Base-by-base conservation (phyloP, 2,113 vertebrate species). In the Triplophysa siluroides region DNA sequence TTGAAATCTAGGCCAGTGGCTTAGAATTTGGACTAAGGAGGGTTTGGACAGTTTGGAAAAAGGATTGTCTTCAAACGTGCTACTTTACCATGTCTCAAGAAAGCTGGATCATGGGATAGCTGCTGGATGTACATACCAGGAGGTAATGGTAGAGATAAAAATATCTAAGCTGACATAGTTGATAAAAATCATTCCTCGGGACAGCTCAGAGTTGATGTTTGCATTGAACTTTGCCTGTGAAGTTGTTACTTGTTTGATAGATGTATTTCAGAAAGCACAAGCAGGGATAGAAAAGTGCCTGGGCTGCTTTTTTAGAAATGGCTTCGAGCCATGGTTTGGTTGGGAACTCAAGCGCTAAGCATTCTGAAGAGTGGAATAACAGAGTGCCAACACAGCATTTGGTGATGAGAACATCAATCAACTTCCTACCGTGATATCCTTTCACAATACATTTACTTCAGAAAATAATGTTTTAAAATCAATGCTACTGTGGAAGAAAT, bases 381-480 rank as follows among this genome's bases (percentile, higher is more conserved):
- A 88, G 41, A 29, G 86, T 85, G 83, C 81, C 85, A 89, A 86
- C 84, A 84, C 82, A 86, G 38, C 80, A 84, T 70, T 80, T 83
- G 83, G 61, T 78, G 82, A 86, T 82, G 66, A 85, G 71, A 78
- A 82, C 85, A 90, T 92, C 89, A 88, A 88, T 92, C 90, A 91
- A 83, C 84, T 77, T 87, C 85, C 86, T 90, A 90, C 65, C 24
- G 45, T 45, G 63, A 52, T 61, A 41, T 62, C 45, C n/a, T 47
- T 61, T 45, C 71, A n/a, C 75, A 60, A 18, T 13, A 73, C n/a
- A 60, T 60, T 73, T 41, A 60, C 12, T 24, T 60, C 16, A 43
- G 3, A 73, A 1, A 60, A 73, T 60, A 73, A 60, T 43, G 8
- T 60, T 60, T 73, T 43, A 11, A 73, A 73, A 24, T 24, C 0